Base-by-base conservation (phyloP, 2,888 invertebrate species). In the Digitonthophagus gazella region DNA sequence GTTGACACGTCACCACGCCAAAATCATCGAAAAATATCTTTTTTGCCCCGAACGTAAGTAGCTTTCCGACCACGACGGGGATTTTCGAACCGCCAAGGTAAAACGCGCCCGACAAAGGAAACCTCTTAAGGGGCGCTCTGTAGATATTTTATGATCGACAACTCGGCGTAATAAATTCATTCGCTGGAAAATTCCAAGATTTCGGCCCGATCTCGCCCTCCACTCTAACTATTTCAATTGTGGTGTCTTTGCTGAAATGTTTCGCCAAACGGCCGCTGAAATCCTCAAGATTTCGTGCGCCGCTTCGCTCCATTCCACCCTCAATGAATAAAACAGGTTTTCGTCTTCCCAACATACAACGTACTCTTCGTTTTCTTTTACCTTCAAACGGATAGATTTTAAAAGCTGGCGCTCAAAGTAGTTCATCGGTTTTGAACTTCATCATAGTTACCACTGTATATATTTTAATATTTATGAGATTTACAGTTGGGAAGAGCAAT, bases 111-210 rank as follows among this genome's bases (percentile, higher is more conserved):
- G 61, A 61, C 61, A 61, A 61, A 61, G 20, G 61, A 61, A 61
- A 61, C 61, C 61, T 61, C 61, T 61, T 61, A 61, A 61, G 61
- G 61, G 61, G 61, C 20, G 61, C 19, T 44, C 61, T 61, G 61
- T 61, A 61, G 61, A 18, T 61, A 61, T 61, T 61, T 61, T 61
- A 61, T 20, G 61, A 61, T 61, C 61, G 20, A 5, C 61, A 20
- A 61, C 20, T 61, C 20, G 19, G 16, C 18, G 20, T 61, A 61
- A 61, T 61, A 61, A 61, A 61, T 61, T 61, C 61, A 61, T 61
- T 19, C 61, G n/a, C 61, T 44, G 28, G 28, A 44, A 44, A 44
- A 44, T 44, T 44, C 28, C 28, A 44, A 44, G 28, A 44, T 44
- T 44, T 44, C 28, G 28, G 4, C 22, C 22, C 3, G 22, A 22